Evolutionary conservation across 2,888 invertebrate species (phyloP).

Genomic region (Drosophila pullipes): DNA sequence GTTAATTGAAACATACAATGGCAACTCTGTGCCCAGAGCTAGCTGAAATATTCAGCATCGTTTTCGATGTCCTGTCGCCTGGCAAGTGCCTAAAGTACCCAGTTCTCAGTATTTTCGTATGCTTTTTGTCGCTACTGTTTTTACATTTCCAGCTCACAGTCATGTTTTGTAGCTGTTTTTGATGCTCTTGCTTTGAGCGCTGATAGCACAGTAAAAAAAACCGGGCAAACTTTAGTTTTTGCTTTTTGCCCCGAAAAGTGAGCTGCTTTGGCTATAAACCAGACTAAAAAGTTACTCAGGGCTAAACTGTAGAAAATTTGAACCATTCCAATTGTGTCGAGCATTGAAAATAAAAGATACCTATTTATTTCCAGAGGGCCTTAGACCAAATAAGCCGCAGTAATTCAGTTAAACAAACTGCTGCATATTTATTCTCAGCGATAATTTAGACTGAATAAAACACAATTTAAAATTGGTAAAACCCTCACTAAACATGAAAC

Average conservation of each 20-base stretch:
- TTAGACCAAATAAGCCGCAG: slow-evolving; percentile 9
- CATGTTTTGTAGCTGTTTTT: slow-evolving; percentile 39
- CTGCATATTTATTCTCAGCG: background rate
- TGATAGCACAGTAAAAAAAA: slow-evolving; percentile 6
- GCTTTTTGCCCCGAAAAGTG: slow-evolving; percentile 39
- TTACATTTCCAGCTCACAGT: slow-evolving; percentile 49
- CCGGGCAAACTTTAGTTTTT: slow-evolving; percentile 21
- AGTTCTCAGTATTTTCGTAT: slow-evolving; percentile 21
- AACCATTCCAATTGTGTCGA: slow-evolving; percentile 14
- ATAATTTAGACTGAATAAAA: background rate
- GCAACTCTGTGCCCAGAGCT: slow-evolving; percentile 15
- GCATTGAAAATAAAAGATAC: background rate
- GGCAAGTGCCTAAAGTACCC: slow-evolving; percentile 23
- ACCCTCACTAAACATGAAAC: background rate
- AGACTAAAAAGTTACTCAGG: slow-evolving; percentile 31
- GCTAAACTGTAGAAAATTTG: slow-evolving; percentile 30
- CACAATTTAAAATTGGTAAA: background rate
- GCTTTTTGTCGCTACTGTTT: slow-evolving; percentile 32
- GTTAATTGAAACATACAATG: slow-evolving; percentile 68
- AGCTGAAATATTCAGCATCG: slow-evolving; percentile 19
- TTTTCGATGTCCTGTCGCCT: slow-evolving; percentile 20
- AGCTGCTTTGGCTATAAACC: slow-evolving; percentile 16
- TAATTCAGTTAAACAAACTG: background rate
- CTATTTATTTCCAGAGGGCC: slow-evolving; percentile 2
- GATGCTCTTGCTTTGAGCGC: slow-evolving; percentile 35